Percentiles rank a stretch among this genome's conserved stretches.
Evolutionary conservation across 2,888 invertebrate genomes (phyloP).

Genomic region (Microctonus brassicae): DNA sequence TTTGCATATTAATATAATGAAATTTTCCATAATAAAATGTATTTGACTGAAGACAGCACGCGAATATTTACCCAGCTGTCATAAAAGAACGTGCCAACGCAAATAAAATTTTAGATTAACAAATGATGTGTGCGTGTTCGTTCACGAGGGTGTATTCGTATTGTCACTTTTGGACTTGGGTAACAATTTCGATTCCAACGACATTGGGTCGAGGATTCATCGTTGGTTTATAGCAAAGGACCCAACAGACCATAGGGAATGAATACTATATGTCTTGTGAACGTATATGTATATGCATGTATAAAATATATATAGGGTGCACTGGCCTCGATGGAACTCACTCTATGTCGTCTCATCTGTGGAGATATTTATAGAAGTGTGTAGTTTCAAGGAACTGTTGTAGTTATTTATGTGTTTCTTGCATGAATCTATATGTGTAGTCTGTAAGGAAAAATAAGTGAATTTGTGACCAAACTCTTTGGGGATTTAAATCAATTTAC

Average conservation of each 20-base stretch:
- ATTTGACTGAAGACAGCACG: not conserved
- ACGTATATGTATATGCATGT: not conserved
- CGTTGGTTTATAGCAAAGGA: not conserved
- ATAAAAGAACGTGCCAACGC: not conserved
- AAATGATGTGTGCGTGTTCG: not conserved
- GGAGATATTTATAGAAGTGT: constrained; percentile 67
- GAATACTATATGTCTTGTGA: not conserved
- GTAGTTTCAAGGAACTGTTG: too few species aligned
- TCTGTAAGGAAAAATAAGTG: too few species aligned
- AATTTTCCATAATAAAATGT: not conserved
- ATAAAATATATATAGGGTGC: constrained; percentile 31
- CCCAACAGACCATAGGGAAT: not conserved
- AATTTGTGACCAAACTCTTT: too few species aligned
- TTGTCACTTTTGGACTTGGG: not conserved
- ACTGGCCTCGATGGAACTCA: constrained; percentile 40
- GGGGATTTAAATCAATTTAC: too few species aligned
- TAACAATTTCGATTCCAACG: constrained; percentile 28
- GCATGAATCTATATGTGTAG: too few species aligned
- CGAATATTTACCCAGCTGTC: not conserved
- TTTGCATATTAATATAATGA: not conserved
- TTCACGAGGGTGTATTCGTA: not conserved
- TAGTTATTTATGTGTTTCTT: too few species aligned
- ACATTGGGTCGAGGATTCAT: constrained; percentile 4
- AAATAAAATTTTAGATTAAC: constrained; percentile 16
- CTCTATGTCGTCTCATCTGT: constrained; percentile 25